Conservation (phyloP, 2,797 vertebrate species). For the Lacerta agilis region DNA sequence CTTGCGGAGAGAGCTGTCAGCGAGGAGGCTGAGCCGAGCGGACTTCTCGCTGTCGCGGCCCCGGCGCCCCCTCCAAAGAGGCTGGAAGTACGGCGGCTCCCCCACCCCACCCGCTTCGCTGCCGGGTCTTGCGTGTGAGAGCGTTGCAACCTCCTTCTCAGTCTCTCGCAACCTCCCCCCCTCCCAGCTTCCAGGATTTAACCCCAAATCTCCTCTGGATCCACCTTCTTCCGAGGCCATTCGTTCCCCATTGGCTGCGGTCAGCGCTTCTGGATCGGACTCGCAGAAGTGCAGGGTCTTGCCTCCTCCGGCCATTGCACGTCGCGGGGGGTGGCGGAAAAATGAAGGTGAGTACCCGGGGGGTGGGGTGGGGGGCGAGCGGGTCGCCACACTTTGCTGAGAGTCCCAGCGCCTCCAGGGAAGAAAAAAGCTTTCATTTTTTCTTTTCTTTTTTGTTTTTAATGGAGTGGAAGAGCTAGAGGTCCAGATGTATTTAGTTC, state of each 20-base stretch:
- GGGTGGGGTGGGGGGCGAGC: not conserved
- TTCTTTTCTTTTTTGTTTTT: too few species aligned
- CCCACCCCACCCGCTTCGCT: not conserved
- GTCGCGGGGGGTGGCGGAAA: conserved; percentile 64
- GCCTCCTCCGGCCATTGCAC: conserved; percentile 67
- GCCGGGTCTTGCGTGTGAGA: conserved; percentile 28
- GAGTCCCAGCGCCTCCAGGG: conserved; percentile 1
- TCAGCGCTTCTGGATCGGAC: conserved; percentile 52
- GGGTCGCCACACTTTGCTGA: conserved; percentile 35
- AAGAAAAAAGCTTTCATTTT: not conserved
- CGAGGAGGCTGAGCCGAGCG: conserved; percentile 19
- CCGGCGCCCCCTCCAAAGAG: not conserved
- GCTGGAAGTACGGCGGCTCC: not conserved
- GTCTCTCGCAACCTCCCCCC: not conserved
- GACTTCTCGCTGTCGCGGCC: conserved; percentile 19
- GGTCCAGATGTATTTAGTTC: not conserved
- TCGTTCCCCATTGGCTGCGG: conserved; percentile 31
- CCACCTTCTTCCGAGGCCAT: conserved; percentile 7
- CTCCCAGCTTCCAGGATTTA: conserved; percentile 12
- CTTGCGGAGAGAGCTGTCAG: conserved; percentile 22
- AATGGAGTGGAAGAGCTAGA: too few species aligned
- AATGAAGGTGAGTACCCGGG: conserved; percentile 76
- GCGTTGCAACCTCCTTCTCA: conserved; percentile 25
- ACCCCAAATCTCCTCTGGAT: conserved; percentile 2
- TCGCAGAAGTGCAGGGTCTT: conserved; percentile 61